Conservation (phyloP, 2,113 vertebrate species). For the Bucco capensis region DNA sequence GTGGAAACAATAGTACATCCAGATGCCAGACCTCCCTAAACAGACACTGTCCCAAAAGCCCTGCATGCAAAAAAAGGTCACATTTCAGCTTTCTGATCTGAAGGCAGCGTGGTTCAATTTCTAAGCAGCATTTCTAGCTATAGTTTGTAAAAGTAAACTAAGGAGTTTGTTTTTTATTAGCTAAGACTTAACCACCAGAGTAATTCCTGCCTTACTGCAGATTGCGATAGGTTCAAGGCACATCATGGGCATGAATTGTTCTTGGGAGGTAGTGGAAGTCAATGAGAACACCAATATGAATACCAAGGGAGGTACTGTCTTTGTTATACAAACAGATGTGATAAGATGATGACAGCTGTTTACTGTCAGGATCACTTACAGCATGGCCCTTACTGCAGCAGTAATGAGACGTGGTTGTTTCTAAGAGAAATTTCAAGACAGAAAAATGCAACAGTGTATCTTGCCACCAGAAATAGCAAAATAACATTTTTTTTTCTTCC, state of each 20-base stretch:
- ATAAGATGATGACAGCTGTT: slow-evolving; percentile 12
- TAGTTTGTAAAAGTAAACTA: not conserved
- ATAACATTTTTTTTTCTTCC: not conserved
- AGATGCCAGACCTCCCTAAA: slow-evolving; percentile 35
- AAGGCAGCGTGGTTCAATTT: not conserved
- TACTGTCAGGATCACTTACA: not conserved
- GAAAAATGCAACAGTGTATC: not conserved
- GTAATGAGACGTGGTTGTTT: not conserved
- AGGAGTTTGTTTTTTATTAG: not conserved
- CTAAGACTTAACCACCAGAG: not conserved
- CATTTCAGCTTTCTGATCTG: not conserved
- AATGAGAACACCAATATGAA: not conserved
- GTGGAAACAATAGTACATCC: slow-evolving; percentile 9
- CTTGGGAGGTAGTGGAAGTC: not conserved
- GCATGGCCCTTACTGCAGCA: not conserved
- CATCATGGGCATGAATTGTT: not conserved
- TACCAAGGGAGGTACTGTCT: not conserved
- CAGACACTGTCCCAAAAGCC: not conserved
- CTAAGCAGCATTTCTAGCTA: not conserved
- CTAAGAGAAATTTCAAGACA: not conserved
- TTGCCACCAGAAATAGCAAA: not conserved
- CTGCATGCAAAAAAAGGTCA: not conserved
- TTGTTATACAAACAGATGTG: not conserved
- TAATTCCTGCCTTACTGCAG: not conserved
- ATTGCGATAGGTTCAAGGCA: not conserved